Percentiles rank a stretch among this genome's conserved stretches.
Conservation (phyloP, 2,113 vertebrate species). For the Lutjanus erythropterus region DNA sequence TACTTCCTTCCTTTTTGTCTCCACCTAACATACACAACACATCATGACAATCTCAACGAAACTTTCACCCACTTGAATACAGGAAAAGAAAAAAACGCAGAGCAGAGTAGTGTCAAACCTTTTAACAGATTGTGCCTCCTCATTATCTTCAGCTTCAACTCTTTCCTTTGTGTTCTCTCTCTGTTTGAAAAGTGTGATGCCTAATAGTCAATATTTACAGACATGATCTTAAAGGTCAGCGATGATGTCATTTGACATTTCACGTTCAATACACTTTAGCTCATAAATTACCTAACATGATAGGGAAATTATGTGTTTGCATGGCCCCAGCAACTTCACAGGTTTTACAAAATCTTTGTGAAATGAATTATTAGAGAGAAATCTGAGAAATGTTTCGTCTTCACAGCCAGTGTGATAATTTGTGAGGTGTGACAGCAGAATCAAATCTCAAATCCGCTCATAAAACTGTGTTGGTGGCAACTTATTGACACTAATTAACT, state of each 20-base stretch:
- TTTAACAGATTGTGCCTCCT: neutral
- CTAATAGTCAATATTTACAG: slow-evolving; percentile 33
- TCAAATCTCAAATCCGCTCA: slow-evolving; percentile 17
- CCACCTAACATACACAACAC: neutral
- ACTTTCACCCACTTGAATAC: neutral
- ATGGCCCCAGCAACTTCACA: neutral
- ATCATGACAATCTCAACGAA: too few relatives aligned
- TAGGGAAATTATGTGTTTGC: neutral
- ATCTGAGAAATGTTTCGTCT: slow-evolving; percentile 30
- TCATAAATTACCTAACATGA: neutral
- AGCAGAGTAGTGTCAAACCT: neutral
- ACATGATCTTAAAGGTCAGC: slow-evolving; percentile 22
- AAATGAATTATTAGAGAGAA: slow-evolving; percentile 29
- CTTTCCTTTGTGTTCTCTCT: slow-evolving; percentile 1
- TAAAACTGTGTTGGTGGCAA: slow-evolving; percentile 14
- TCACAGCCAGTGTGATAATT: slow-evolving; percentile 54
- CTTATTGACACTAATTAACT: slow-evolving; percentile 8
- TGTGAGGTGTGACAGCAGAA: slow-evolving; percentile 51
- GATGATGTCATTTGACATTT: slow-evolving; percentile 26
- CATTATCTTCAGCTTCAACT: neutral
- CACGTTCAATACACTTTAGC: neutral
- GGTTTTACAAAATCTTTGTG: slow-evolving; percentile 27
- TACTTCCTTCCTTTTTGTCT: neutral
- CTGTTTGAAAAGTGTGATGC: neutral
- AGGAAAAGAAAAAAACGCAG: neutral